These are phyloP conservation scores for Plagodis dolabraria DNA, from an alignment of 2,888 invertebrate species.

Conservation along the genomic window DNA sequence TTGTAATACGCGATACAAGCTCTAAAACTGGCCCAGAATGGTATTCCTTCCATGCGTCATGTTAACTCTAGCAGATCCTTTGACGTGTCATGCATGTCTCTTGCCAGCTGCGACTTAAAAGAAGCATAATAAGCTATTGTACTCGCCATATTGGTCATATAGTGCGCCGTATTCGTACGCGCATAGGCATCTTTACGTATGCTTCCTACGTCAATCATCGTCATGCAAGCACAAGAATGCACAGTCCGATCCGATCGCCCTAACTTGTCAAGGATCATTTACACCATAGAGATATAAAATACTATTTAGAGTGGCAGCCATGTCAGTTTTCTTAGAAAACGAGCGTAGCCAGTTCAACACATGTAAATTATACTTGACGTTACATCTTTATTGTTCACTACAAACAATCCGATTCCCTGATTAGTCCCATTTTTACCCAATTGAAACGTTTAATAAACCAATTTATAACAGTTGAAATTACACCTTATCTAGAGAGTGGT, in stretches of 20 bases:
- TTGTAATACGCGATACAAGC: background rate
- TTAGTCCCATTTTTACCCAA: too few relatives aligned
- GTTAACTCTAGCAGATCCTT: background rate
- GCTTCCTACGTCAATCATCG: slow-evolving; percentile 34
- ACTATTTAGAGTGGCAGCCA: too few relatives aligned
- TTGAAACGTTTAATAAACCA: too few relatives aligned
- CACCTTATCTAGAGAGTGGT: too few relatives aligned
- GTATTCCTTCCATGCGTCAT: background rate
- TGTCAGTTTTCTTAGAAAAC: too few relatives aligned
- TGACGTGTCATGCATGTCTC: slow-evolving; percentile 4
- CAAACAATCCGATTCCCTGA: too few relatives aligned
- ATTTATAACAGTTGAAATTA: too few relatives aligned
- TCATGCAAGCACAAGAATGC: slow-evolving; percentile 28
- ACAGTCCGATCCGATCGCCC: slow-evolving; percentile 8
- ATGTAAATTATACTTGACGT: too few relatives aligned
- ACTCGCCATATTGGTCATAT: slow-evolving; percentile 24
- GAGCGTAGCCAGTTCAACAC: too few relatives aligned
- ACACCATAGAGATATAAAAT: too few relatives aligned
- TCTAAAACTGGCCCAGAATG: background rate
- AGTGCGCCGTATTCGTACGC: slow-evolving; percentile 15
- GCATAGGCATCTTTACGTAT: slow-evolving; percentile 22
- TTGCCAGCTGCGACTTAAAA: background rate
- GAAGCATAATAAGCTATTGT: slow-evolving; percentile 25
- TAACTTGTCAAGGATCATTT: slow-evolving; percentile 11
- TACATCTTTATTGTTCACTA: too few relatives aligned